Evolutionary conservation across 2,113 vertebrate genomes (phyloP).

Genomic region (Reinhardtius hippoglossoides): DNA sequence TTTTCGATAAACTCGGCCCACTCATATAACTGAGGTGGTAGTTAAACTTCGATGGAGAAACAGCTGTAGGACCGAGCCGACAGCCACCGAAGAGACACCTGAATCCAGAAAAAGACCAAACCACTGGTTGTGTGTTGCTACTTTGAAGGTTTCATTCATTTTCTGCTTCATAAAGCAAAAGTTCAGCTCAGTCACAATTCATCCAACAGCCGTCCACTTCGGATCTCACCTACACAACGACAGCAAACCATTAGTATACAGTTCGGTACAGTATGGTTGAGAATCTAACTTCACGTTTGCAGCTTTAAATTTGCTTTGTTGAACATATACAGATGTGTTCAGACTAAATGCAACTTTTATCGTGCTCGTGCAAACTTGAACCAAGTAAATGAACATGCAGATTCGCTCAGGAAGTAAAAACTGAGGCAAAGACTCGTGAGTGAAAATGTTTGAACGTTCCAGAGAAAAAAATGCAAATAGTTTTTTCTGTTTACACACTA

Average conservation of each 20-base stretch:
- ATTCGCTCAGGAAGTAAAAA: background rate
- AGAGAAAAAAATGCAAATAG: too few relatives aligned
- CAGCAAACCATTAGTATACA: too few relatives aligned
- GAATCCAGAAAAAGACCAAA: background rate
- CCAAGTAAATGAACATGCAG: too few relatives aligned
- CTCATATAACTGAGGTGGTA: background rate
- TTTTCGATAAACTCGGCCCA: constrained; percentile 2
- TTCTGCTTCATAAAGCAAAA: background rate
- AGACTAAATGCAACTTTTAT: too few relatives aligned
- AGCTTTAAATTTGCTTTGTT: background rate
- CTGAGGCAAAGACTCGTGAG: background rate
- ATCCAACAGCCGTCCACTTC: background rate
- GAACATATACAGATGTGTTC: too few relatives aligned
- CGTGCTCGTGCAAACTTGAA: too few relatives aligned
- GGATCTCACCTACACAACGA: too few relatives aligned
- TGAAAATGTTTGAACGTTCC: background rate
- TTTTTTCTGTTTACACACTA: background rate
- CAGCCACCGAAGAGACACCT: background rate
- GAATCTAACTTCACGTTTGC: background rate
- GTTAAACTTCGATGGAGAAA: background rate
- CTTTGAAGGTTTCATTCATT: background rate
- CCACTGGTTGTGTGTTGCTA: background rate
- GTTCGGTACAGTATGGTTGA: too few relatives aligned
- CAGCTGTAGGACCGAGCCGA: background rate
- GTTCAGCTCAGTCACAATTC: background rate